Conservation (phyloP, 2,797 vertebrate species). For the Agapornis canus region DNA sequence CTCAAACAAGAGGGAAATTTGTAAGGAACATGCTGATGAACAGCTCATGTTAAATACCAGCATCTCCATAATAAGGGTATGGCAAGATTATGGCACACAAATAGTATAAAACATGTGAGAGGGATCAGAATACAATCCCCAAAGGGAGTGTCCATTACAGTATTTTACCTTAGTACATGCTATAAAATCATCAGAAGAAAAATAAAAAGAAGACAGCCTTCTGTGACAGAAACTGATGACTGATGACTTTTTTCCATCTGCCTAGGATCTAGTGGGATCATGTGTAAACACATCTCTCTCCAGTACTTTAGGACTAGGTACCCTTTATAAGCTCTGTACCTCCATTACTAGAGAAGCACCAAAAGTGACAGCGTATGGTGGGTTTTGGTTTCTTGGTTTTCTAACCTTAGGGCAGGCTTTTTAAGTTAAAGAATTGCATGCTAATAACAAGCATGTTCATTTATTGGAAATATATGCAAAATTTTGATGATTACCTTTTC, state of each 20-base stretch:
- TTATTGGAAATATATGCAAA: neutral
- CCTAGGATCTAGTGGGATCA: neutral
- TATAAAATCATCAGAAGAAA: neutral
- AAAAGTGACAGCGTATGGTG: neutral
- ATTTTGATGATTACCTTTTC: neutral
- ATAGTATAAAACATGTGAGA: neutral
- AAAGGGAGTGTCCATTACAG: neutral
- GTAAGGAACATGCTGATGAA: slow-evolving; percentile 5
- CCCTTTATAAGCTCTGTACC: neutral
- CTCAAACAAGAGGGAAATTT: neutral
- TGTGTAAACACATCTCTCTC: neutral
- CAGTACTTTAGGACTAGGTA: neutral
- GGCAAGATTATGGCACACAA: neutral
- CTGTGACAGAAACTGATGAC: neutral
- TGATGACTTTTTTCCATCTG: neutral
- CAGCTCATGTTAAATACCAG: slow-evolving; percentile 2
- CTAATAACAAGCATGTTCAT: neutral
- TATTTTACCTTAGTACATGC: neutral
- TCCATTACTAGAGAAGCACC: neutral
- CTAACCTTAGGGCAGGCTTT: neutral
- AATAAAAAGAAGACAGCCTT: neutral
- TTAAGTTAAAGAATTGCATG: neutral
- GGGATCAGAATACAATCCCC: neutral
- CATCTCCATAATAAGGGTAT: neutral
- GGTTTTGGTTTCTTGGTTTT: rapidly evolving